Base-by-base conservation (phyloP, 64 coral and sea anemone genomes). In the Hydrozoanthus tunicans region DNA sequence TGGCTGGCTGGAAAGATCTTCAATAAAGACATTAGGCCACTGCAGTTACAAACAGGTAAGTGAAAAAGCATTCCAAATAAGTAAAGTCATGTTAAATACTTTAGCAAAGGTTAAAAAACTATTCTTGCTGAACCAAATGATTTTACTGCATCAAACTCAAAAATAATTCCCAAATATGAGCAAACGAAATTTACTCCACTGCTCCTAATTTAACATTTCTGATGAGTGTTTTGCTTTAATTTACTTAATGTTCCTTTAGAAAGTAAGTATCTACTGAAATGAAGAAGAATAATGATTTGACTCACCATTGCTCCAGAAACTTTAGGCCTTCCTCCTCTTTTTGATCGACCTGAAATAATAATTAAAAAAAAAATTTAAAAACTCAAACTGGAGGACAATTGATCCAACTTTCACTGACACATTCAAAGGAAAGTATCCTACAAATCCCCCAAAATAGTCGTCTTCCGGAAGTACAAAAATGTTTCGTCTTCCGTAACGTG, bases 301-400 rank as follows among this genome's bases (percentile, higher is more conserved):
- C 84, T 88, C 17, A 88, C 84, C 84, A 56, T 56, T 88, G 7
- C 55, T 59, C 84, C 84, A 88, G 84, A 72, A 14, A 10, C 69
- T 15, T 73, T 88, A 20, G 84, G 84, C 51, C 84, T 88, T 75
- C 84, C 84, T 13, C 84, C 84, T 13, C 84, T 88, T 88, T 88
- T 88, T 23, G 68, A 60, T 88, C 84, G 68, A 25, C 84, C 84
- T 88, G 23, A 88, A 61, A 83, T 57, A 74, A 51, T 58, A 59
- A 13, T 23, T 9, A 32, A 20, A 60, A 73, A 83, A 73, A 61
- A 70, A 27, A 59, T 74, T 14, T 24, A 88, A 59, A 9, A 56
- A 51, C 55, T 10, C 51, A 15, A 12, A 86, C 27, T 8, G 1
- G 12, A 23, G 12, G 9, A 72, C 23, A 20, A 88, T 58, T 56